A percentile compares a stretch with the other conserved stretches of the same genome.
Evolutionary conservation across 2,797 vertebrate genomes (phyloP).

Genomic region (Tenualosa thibaudeaui): DNA sequence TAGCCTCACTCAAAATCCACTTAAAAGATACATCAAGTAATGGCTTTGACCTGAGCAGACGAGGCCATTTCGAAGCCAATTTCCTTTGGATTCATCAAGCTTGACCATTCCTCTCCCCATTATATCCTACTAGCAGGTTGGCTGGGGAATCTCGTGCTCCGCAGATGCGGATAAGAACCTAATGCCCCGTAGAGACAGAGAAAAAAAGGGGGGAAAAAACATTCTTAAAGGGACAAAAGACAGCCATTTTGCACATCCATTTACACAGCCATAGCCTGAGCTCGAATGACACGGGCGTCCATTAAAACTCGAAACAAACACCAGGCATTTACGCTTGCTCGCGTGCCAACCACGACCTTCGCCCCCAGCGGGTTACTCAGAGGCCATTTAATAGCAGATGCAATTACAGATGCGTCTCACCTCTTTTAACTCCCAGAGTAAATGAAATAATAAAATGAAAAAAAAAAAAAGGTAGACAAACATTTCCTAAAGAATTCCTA

Average conservation of each 20-base stretch:
- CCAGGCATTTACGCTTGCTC: not conserved
- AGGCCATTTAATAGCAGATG: not conserved
- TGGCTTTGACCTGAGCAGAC: slow-evolving; percentile 67
- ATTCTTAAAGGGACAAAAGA: slow-evolving; percentile 46
- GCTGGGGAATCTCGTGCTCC: slow-evolving; percentile 42
- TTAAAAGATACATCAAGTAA: slow-evolving; percentile 68
- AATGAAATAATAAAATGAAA: not conserved
- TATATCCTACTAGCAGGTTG: slow-evolving; percentile 55
- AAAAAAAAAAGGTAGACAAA: not conserved
- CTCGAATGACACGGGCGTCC: not conserved
- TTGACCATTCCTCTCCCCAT: slow-evolving; percentile 59
- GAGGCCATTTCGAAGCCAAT: slow-evolving; percentile 59
- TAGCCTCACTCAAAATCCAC: slow-evolving; percentile 65
- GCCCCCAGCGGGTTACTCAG: not conserved
- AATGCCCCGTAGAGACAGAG: slow-evolving; percentile 47
- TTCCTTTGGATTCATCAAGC: slow-evolving; percentile 63
- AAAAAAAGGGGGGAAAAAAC: slow-evolving; percentile 35
- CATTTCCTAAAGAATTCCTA: not conserved
- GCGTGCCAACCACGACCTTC: not conserved
- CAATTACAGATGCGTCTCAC: not conserved
- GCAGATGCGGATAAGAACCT: slow-evolving; percentile 43
- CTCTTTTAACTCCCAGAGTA: not conserved
- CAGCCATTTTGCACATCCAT: slow-evolving; percentile 22
- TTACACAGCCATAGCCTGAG: not conserved
- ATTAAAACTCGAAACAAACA: not conserved